These are phyloP conservation scores for Tipula helvola DNA, from an alignment of 2,888 invertebrate species.

Conservation along the genomic window DNA sequence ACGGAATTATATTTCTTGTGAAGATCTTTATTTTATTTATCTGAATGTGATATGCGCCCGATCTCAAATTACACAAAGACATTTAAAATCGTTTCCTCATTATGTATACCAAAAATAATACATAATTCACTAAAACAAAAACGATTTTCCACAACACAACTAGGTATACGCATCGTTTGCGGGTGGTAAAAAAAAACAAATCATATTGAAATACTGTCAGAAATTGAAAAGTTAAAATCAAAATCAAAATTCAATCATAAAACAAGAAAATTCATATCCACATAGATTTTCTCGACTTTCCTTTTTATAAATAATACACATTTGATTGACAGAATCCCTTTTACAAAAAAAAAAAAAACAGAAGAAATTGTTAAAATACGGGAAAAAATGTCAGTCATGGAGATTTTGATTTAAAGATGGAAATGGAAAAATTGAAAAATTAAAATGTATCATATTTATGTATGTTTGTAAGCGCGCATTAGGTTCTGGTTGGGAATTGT, in stretches of 20 bases:
- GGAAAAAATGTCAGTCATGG: not conserved
- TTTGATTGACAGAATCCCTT: constrained; percentile 4
- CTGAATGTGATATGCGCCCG: not conserved
- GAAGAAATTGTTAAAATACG: not conserved
- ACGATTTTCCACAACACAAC: not conserved
- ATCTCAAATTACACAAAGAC: not conserved
- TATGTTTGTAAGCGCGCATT: not conserved
- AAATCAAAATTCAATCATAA: not conserved
- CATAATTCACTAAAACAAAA: not conserved
- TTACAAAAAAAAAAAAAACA: not conserved
- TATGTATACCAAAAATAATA: not conserved
- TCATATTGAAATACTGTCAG: not conserved
- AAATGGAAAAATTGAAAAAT: not conserved
- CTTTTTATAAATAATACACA: not conserved
- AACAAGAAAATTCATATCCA: not conserved
- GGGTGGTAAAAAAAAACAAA: not conserved
- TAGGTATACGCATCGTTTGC: not conserved
- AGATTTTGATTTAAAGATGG: not conserved
- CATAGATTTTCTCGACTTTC: not conserved
- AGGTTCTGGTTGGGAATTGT: not conserved
- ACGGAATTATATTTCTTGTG: not conserved
- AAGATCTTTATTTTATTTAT: not conserved
- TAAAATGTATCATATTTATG: not conserved
- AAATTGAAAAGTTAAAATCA: not conserved
- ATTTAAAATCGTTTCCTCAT: not conserved